These are phyloP conservation scores for Caiman crocodilus DNA, from an alignment of 2,797 vertebrate genomes.

Conservation along the genomic window DNA sequence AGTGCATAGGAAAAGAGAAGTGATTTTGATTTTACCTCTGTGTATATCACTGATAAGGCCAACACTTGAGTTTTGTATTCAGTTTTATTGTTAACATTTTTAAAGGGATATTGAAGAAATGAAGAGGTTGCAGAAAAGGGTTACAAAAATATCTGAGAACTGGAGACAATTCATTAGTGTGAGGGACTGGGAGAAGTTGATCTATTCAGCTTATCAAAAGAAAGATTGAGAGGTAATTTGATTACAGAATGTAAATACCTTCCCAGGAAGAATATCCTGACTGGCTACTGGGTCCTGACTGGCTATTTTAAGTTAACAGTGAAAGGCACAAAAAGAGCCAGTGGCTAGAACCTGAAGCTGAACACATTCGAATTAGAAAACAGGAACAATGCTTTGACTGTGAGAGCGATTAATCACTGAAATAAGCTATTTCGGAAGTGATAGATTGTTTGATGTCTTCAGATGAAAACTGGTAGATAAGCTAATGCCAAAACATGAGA, in stretches of 20 bases:
- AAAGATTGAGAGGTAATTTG: neutral
- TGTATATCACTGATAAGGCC: neutral
- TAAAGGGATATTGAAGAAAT: conserved; percentile 24
- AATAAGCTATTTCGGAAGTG: no score
- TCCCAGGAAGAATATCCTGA: neutral
- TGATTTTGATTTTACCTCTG: conserved; percentile 61
- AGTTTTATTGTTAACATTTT: conserved; percentile 1
- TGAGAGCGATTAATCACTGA: no score
- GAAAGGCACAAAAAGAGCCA: neutral
- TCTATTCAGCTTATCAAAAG: neutral
- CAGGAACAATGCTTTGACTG: no score
- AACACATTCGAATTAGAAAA: no score
- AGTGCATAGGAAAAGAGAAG: conserved; percentile 1
- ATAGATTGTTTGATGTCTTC: no score
- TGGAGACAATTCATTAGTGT: neutral
- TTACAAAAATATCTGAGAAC: neutral
- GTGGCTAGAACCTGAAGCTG: no score
- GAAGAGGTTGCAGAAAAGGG: conserved; percentile 3
- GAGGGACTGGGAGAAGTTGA: neutral
- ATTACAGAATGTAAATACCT: neutral
- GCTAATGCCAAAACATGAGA: rapidly evolving
- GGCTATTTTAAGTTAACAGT: neutral
- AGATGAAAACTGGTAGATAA: no score
- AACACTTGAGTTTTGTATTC: neutral
- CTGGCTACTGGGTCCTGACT: neutral